These are phyloP conservation scores for Nymphicus hollandicus DNA, from an alignment of 2,113 vertebrate genomes.

Conservation along the genomic window DNA sequence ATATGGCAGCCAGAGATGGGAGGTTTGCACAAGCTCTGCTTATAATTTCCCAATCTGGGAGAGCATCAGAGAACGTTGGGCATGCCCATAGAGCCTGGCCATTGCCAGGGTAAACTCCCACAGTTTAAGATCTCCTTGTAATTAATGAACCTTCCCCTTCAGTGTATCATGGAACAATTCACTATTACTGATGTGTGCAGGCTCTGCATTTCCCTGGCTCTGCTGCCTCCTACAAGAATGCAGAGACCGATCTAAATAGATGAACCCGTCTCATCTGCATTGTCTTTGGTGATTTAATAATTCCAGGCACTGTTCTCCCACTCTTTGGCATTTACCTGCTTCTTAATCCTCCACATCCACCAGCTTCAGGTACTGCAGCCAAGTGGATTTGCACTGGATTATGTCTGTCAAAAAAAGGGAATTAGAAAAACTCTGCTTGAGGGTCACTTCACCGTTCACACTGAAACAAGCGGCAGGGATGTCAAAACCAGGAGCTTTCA, in stretches of 20 bases:
- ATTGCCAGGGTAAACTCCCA: background rate
- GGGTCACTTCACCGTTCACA: background rate
- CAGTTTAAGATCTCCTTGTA: background rate
- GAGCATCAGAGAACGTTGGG: background rate
- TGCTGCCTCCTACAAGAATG: constrained; percentile 1
- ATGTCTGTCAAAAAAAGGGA: background rate
- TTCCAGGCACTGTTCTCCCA: background rate
- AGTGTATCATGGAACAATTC: background rate
- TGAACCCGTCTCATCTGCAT: background rate
- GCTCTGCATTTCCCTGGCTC: background rate
- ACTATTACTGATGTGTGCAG: background rate
- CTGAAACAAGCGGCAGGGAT: background rate
- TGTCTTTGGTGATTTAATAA: background rate
- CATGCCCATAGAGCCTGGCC: background rate
- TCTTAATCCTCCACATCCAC: background rate
- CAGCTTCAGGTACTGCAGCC: background rate
- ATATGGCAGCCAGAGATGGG: background rate
- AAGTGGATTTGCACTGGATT: background rate
- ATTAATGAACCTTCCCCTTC: background rate
- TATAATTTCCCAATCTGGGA: background rate
- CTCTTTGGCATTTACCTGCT: background rate
- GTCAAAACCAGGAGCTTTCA: background rate
- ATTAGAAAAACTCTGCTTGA: background rate
- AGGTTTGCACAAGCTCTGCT: background rate
- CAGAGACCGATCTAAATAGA: background rate